Evolutionary conservation across 2,888 invertebrate species (phyloP), one percentile per base, ranked within the genome.

Genomic region (Plusia festucae): DNA sequence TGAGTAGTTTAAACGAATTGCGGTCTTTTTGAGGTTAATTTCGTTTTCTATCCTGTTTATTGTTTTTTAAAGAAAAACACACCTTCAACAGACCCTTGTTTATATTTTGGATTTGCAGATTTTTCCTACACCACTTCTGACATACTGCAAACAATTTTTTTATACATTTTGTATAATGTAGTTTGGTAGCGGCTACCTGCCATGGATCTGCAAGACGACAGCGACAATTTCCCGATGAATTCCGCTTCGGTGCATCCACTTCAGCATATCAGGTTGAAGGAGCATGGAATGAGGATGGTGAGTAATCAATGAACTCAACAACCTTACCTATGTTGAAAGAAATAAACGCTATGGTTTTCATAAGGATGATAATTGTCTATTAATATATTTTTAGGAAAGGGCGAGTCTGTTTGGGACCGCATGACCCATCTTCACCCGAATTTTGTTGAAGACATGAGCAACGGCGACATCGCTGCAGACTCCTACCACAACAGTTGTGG

Each of bases 401-500:
- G 90, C 1, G 88, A 88, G 76, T 89, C 73, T 30, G 89, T 92
- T 22, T 91, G 91, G 91, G 91, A 92, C 57, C 73, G 79, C 63
- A 74, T 89, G 79, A 86, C 86, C 8, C 92, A 91, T 67, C 87
- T 67, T 4, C 77, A 82, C 13, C 90, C 90, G 0, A 58, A 71
- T 1, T 78, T 85, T 0, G 87, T 90, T 53, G 73, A 62, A 49
- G 90, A 90, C 40, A 27, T 54, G 8, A 93, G 93, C 60, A 96
- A 96, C 70, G 97, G 95, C 0, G 96, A 97, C 79, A 82, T 96
- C 0, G 93, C 96, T 0, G 92, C 95, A 7, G 96, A 97, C 78
- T 91, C 95, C 51, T 96, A 96, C 81, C 93, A 96, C 84, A 95
- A 95, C n/a, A n/a, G n/a, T n/a, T n/a, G n/a, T n/a, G n/a, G n/a